Conservation (phyloP, 2,888 invertebrate genomes). For the Nemotelus pantherinus region DNA sequence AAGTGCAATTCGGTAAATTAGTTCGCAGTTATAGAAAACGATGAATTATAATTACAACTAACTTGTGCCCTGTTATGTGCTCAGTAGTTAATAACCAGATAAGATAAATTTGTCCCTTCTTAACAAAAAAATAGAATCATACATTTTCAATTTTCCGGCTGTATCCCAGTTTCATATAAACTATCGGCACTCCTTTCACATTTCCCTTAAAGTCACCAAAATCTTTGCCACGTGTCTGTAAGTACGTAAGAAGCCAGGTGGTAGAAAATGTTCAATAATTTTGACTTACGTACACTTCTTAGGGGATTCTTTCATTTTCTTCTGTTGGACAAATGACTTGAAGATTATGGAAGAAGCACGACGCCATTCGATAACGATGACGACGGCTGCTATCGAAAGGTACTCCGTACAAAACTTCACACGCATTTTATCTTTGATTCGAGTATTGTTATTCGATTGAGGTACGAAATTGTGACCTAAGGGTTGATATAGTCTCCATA, state of each 20-base stretch:
- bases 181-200: no score
- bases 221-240: slow-evolving; percentile 25
- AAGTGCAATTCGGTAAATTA: no score
- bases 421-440: slow-evolving; percentile 27
- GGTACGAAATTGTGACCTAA: not conserved
- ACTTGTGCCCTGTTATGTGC: no score
- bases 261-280: slow-evolving; percentile 31
- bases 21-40: no score
- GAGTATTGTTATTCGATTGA: slow-evolving; percentile 19
- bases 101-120: no score
- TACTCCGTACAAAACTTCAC: not conserved
- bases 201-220: not conserved
- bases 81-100: no score
- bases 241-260: slow-evolving; percentile 23
- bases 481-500: no score
- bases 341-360: slow-evolving; percentile 34
- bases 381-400: not conserved
- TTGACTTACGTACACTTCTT: slow-evolving; percentile 23
- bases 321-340: slow-evolving; percentile 25
- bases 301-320: slow-evolving; percentile 14
- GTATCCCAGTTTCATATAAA: no score
- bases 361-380: slow-evolving; percentile 19
- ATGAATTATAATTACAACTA: no score
- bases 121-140: no score
- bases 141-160: no score